Evolutionary conservation across 1,140 invertebrate species (phyloP).

Genomic region (Saxidomus purpurata): DNA sequence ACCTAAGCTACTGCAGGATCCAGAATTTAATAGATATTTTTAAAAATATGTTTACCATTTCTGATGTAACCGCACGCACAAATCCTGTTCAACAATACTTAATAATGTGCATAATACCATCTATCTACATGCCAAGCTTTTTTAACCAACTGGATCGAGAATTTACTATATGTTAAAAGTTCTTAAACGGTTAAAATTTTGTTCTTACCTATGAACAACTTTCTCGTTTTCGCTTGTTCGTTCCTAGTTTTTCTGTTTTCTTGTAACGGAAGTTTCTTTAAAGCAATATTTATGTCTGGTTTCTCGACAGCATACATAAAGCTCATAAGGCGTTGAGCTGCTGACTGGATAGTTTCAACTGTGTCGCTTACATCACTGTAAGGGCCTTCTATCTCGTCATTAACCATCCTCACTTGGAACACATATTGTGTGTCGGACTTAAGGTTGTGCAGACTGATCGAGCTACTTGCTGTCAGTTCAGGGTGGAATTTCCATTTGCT

Average conservation of each 20-base stretch:
- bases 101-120: no score
- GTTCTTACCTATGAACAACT: not conserved
- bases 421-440: not conserved
- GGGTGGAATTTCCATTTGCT: not conserved
- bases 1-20: no score
- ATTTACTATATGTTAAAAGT: no score
- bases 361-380: slow-evolving; percentile 30
- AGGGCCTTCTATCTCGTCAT: slow-evolving; percentile 2
- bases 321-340: not conserved
- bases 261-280: not conserved
- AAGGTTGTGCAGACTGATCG: not conserved
- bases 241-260: not conserved
- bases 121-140: no score
- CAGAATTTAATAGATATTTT: no score
- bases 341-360: not conserved
- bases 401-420: slow-evolving; percentile 17
- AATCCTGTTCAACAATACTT: no score
- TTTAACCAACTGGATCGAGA: no score
- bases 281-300: not conserved
- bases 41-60: no score
- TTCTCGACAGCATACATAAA: not conserved
- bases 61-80: no score
- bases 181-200: no score
- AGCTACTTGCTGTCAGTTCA: not conserved
- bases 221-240: slow-evolving; percentile 24